Evolutionary conservation across 2,888 invertebrate species (phyloP).

Genomic region (Lithodes maja): DNA sequence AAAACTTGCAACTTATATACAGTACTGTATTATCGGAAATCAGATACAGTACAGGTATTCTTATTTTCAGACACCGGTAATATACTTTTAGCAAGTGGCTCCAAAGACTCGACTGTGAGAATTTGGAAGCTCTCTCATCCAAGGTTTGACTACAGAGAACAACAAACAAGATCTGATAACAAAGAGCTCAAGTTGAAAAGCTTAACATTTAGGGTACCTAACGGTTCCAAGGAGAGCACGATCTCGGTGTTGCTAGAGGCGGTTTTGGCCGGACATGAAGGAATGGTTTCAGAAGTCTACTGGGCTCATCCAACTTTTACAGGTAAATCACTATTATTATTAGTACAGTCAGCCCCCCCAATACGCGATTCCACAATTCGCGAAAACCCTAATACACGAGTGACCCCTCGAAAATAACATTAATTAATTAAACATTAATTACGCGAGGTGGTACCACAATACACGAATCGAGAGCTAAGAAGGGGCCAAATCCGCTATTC

Average conservation of each 20-base stretch:
- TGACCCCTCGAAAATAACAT: too few relatives aligned
- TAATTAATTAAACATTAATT: too few relatives aligned
- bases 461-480: too few relatives aligned
- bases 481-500: too few relatives aligned
- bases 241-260: slow-evolving; percentile 48
- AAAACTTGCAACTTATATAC: too few relatives aligned
- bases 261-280: slow-evolving; percentile 55
- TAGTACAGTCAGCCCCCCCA: too few relatives aligned
- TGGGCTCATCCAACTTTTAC: slow-evolving; percentile 33
- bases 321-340: neutral
- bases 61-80: slow-evolving; percentile 47
- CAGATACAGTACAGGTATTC: neutral
- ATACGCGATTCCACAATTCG: too few relatives aligned
- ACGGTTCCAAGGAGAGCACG: slow-evolving; percentile 9
- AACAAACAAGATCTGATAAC: neutral
- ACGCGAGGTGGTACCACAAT: too few relatives aligned
- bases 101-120: slow-evolving; percentile 66
- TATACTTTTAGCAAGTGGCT: slow-evolving; percentile 67
- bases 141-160: neutral
- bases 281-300: slow-evolving; percentile 43
- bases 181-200: slow-evolving; percentile 30
- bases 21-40: too few relatives aligned
- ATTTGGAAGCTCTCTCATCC: slow-evolving; percentile 54
- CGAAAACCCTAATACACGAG: too few relatives aligned
- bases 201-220: slow-evolving; percentile 28